These are phyloP conservation scores for Caretta caretta DNA, from an alignment of 2,113 vertebrate genomes.

Conservation along the genomic window DNA sequence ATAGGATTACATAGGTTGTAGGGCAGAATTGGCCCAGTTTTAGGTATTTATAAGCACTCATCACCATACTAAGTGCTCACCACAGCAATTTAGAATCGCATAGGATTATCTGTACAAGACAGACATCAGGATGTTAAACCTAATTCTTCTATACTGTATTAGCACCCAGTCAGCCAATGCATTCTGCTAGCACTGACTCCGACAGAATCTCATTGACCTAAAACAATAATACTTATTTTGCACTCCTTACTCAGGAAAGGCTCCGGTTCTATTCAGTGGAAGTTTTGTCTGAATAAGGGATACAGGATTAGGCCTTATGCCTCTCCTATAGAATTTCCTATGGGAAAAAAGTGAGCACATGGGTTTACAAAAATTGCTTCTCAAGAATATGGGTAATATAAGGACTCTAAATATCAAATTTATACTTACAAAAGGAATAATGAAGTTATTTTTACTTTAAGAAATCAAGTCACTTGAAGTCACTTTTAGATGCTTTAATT, in stretches of 20 bases:
- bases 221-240: not conserved
- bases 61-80: not conserved
- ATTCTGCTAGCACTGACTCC: not conserved
- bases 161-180: not conserved
- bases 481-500: not conserved
- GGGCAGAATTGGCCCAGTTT: slow-evolving; percentile 6
- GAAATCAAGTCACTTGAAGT: not conserved
- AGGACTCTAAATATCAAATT: not conserved
- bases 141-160: not conserved
- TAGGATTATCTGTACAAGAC: not conserved
- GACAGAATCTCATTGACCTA: not conserved
- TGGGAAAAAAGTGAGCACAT: not conserved
- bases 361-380: slow-evolving; percentile 11
- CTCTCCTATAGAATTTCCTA: slow-evolving; percentile 14
- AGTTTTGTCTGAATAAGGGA: too few relatives aligned
- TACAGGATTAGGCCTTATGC: slow-evolving; percentile 13
- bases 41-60: not conserved
- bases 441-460: not conserved
- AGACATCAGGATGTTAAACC: not conserved
- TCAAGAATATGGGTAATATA: not conserved
- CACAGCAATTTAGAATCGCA: not conserved
- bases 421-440: not conserved
- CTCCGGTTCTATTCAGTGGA: not conserved
- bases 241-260: not conserved
- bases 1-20: not conserved